These are phyloP conservation scores for Peucedramus taeniatus DNA, from an alignment of 2,113 vertebrate genomes.

Conservation along the genomic window DNA sequence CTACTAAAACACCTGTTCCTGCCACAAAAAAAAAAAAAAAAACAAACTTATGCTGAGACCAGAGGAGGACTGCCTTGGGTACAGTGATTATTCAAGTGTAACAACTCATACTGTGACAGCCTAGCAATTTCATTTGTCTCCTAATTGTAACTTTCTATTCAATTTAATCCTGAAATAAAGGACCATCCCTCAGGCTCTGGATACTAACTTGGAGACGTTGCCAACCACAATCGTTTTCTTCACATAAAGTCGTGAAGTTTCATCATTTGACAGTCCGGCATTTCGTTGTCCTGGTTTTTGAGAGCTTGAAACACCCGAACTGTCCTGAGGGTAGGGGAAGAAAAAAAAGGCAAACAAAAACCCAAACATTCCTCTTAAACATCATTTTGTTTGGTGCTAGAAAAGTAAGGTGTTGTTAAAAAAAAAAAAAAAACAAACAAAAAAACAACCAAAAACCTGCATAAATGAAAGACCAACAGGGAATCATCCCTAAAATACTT, in stretches of 20 bases:
- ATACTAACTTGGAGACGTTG: conserved; percentile 95
- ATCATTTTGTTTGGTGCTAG: not conserved
- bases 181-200: not conserved
- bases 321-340: conserved; percentile 77
- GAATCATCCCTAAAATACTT: not conserved
- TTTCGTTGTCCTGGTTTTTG: conserved; percentile 79
- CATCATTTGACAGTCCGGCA: conserved; percentile 81
- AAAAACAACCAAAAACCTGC: not conserved
- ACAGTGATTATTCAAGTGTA: not conserved
- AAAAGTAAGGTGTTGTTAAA: not conserved
- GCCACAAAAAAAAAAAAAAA: not conserved
- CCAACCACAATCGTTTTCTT: conserved; percentile 99
- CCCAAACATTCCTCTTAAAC: conserved; percentile 29
- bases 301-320: conserved; percentile 76
- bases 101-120: not conserved
- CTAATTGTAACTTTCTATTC: not conserved
- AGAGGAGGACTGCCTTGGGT: not conserved
- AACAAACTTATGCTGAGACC: not conserved
- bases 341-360: conserved; percentile 36
- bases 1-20: not conserved
- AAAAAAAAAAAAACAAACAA: not conserved
- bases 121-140: not conserved
- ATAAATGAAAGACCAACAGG: not conserved
- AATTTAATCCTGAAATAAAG: not conserved
- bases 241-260: conserved; percentile 89